phyloP scores from a whole-genome alignment of 2,797 vertebrate genomes.

The Myoxocephalus aenaeus region DNA sequence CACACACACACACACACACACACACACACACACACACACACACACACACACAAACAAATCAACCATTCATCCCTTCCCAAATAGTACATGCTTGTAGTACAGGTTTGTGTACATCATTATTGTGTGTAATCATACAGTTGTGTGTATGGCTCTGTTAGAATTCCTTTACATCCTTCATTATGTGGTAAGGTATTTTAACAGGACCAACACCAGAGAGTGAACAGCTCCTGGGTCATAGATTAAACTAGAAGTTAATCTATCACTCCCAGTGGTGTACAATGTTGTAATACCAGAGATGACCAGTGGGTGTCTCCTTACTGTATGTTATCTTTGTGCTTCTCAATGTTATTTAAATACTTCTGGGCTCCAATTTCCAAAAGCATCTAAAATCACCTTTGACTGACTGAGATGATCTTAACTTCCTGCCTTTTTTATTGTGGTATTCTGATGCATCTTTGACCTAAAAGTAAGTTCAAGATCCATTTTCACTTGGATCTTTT shows the following conservation, averaged over 20 bases:
- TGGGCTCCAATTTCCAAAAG: constrained; percentile 52
- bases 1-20: constrained; percentile 19
- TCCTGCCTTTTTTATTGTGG: constrained; percentile 1
- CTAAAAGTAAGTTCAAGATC: constrained; percentile 28
- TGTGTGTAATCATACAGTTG: constrained; percentile 26
- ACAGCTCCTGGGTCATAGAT: constrained; percentile 54
- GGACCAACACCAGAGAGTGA: constrained; percentile 38
- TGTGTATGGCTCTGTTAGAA: constrained; percentile 63
- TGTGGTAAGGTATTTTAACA: constrained; percentile 57
- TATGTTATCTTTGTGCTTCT: constrained; percentile 38
- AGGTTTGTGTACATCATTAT: constrained; percentile 7
- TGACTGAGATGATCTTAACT: constrained; percentile 25
- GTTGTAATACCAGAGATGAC: constrained; percentile 49
- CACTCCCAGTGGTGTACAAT: constrained; percentile 32
- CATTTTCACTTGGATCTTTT: neutral
- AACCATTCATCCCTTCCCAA: neutral
- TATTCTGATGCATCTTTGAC: constrained; percentile 43
- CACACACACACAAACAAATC: constrained; percentile 2
- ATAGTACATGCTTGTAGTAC: neutral
- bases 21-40: neutral
- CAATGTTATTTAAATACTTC: constrained; percentile 31
- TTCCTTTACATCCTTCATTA: constrained; percentile 40
- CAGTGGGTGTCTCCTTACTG: constrained; percentile 60
- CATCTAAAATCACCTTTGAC: constrained; percentile 45
- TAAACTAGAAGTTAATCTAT: constrained; percentile 54